Conservation (phyloP, 2,797 vertebrate species). For the Borostomias antarcticus region DNA sequence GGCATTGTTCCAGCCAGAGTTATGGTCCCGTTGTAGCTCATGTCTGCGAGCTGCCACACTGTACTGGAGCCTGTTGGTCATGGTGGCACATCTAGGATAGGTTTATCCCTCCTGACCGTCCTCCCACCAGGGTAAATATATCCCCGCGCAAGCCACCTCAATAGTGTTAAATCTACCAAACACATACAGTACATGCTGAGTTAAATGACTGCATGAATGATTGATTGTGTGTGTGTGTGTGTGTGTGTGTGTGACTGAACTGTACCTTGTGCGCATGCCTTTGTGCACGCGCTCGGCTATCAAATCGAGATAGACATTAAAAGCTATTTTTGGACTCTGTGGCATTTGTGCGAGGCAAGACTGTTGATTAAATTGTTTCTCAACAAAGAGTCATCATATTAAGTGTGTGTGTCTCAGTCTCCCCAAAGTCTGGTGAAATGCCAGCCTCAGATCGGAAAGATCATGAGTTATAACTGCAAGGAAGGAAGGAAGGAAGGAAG, state of each 20-base stretch:
- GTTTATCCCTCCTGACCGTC: too few relatives aligned
- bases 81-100: too few relatives aligned
- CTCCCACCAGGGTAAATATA: too few relatives aligned
- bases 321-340: slow-evolving; percentile 35
- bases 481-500: not conserved
- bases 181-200: not conserved
- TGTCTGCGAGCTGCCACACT: too few relatives aligned
- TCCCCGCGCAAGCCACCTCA: too few relatives aligned
- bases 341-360: slow-evolving; percentile 75
- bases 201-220: not conserved
- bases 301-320: too few relatives aligned
- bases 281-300: too few relatives aligned
- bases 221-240: not conserved
- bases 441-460: slow-evolving; percentile 64
- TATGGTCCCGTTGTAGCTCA: too few relatives aligned
- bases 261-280: too few relatives aligned
- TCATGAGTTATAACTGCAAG: slow-evolving; percentile 58
- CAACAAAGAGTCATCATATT: slow-evolving; percentile 42
- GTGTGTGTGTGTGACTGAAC: not conserved
- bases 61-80: too few relatives aligned
- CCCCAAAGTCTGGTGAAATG: slow-evolving; percentile 66
- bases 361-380: slow-evolving; percentile 71
- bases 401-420: slow-evolving; percentile 2
- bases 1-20: slow-evolving; percentile 44
- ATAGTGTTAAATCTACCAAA: too few relatives aligned